Base-by-base conservation (phyloP, 2,888 invertebrate species). In the Drosophila yooni region DNA sequence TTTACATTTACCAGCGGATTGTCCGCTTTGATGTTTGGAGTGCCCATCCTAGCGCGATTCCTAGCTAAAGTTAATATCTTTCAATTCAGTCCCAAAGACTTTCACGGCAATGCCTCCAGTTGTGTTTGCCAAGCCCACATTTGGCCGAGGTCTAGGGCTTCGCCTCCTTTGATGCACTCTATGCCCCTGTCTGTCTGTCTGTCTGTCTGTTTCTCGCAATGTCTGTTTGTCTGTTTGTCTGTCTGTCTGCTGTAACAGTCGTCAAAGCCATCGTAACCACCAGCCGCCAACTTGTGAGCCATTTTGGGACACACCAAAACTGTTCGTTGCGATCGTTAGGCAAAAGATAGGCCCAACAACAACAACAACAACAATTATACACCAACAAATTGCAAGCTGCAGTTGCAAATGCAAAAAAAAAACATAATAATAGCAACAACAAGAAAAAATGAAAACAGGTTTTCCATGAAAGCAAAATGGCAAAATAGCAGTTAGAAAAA, bases 371-470 rank as follows among this genome's bases (percentile, higher is more conserved):
- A 46, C 46, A 25, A 46, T 46, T 25, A 25, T 25, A 25, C 46
- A 25, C 46, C 25, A 43, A 38, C 25, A 70, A 72, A 59, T 64
- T 25, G 40, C 10, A 38, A 53, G 33, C 38, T 67, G 69, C 38
- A 38, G 64, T 46, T 65, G 60, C 57, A 56, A 69, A 68, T 33
- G 54, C 29, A 51, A 46, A 54, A 61, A 34, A 54, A 33, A 43
- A 29, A 11, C 51, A 31, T 43, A 43, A n/a, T 27, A 63, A 65
- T 54, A 48, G 1, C 27, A 63, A 40, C 56, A 66, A 62, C 58
- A 76, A 56, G 83, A 74, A 87, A 81, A 89, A 81, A 74, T 64
- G 67, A 79, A 91, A 90, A 86, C 81, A 76, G 88, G 89, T 90
- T 85, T 76, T 69, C 70, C 78, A 71, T 65, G 64, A 80, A 76